These are phyloP conservation scores for Megaceryle maxima DNA, from an alignment of 2,113 vertebrate genomes.

Conservation along the genomic window DNA sequence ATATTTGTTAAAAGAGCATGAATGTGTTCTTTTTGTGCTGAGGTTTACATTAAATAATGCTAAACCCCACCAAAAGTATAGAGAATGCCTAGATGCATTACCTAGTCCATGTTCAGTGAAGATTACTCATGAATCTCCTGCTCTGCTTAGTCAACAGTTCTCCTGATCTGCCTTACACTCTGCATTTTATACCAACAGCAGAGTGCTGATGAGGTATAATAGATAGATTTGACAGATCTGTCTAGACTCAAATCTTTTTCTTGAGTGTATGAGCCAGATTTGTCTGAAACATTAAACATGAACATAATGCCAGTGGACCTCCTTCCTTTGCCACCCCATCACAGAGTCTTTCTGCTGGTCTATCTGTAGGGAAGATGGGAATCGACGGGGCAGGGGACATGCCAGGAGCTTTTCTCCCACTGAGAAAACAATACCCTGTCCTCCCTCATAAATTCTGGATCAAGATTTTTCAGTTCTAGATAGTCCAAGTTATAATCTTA, in stretches of 20 bases:
- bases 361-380: background rate
- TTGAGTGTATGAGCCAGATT: background rate
- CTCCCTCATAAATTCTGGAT: background rate
- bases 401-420: background rate
- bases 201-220: background rate
- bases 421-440: background rate
- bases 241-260: background rate
- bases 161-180: background rate
- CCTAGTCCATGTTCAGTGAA: background rate
- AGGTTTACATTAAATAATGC: background rate
- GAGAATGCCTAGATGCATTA: background rate
- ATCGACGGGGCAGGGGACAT: fast-evolving
- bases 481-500: conserved; percentile 29
- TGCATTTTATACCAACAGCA: background rate
- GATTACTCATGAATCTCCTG: background rate
- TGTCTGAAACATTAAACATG: background rate
- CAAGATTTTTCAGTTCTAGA: conserved; percentile 32
- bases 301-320: background rate
- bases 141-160: background rate
- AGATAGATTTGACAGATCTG: background rate
- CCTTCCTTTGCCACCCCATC: background rate
- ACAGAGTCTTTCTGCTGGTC: background rate
- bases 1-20: background rate
- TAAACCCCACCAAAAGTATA: background rate
- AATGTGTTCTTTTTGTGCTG: background rate